A percentile compares a stretch with the other conserved stretches of the same genome.
Evolutionary conservation across 1,140 invertebrate species (phyloP).

Genomic region (Cheumatopsyche charites): DNA sequence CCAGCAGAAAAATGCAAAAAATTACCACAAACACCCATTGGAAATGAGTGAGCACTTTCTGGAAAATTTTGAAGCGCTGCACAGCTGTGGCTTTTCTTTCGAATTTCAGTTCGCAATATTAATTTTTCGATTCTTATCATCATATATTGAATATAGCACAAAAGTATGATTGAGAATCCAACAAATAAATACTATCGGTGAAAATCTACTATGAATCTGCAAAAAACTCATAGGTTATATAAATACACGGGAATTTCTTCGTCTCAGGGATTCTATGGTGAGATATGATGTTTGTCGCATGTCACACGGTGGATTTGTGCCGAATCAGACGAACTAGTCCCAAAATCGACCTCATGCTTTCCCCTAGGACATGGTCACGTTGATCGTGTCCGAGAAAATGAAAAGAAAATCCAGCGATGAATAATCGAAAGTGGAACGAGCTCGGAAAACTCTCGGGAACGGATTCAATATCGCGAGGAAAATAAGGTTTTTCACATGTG

Average conservation of each 20-base stretch:
- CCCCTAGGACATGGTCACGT: not conserved
- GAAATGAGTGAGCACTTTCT: not conserved
- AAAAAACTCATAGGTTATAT: too few species aligned
- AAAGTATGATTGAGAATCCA: not conserved
- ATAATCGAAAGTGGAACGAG: constrained; percentile 7
- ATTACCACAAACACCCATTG: too few species aligned
- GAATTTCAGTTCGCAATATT: not conserved
- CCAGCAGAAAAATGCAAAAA: not conserved
- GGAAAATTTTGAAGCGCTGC: not conserved
- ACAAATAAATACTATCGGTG: not conserved
- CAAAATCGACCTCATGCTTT: not conserved
- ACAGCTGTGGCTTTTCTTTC: not conserved
- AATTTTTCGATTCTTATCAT: not conserved
- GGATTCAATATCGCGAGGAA: not conserved
- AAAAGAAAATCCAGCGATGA: constrained; percentile 4
- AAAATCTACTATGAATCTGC: not conserved
- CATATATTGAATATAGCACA: too few species aligned
- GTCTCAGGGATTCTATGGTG: not conserved
- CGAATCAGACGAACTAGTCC: constrained; percentile 4
- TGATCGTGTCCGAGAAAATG: not conserved
- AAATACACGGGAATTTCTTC: too few species aligned
- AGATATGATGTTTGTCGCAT: constrained; percentile 17
- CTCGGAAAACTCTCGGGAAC: not conserved
- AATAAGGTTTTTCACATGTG: not conserved
- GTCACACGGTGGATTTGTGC: constrained; percentile 7